Conservation (phyloP, 2,888 invertebrate genomes). For the Germaria angustata region DNA sequence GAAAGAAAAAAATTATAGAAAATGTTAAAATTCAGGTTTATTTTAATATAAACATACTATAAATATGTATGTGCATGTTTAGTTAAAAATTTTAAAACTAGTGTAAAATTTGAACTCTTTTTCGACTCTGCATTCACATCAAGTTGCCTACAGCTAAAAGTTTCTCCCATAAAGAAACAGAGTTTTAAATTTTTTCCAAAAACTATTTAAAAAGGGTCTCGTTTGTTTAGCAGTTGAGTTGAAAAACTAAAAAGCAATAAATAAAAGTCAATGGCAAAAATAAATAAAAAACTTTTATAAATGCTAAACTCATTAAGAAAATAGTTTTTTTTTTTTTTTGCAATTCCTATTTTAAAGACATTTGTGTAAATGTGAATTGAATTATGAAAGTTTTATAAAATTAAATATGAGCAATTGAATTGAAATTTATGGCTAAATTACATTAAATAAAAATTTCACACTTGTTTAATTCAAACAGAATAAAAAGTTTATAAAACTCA, state of each 20-base stretch:
- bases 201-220: constrained; percentile 3
- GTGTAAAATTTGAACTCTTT: neutral
- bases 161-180: neutral
- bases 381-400: too few species aligned
- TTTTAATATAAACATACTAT: too few species aligned
- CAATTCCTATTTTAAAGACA: neutral
- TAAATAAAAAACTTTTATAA: constrained; percentile 42
- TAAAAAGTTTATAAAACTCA: neutral
- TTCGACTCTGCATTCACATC: neutral
- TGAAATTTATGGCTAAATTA: constrained; percentile 25
- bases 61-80: too few species aligned
- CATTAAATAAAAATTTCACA: constrained; percentile 8
- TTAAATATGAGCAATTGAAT: constrained; percentile 8
- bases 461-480: neutral
- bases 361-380: too few species aligned
- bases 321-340: too few species aligned
- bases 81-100: too few species aligned
- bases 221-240: constrained; percentile 40
- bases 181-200: constrained; percentile 14
- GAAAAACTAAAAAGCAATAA: constrained; percentile 14
- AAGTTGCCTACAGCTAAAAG: constrained; percentile 6
- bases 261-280: constrained; percentile 22
- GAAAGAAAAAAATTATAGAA: too few species aligned
- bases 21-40: too few species aligned
- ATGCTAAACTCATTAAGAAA: constrained; percentile 3